These are phyloP conservation scores for Brienomyrus brachyistius DNA, from an alignment of 2,113 vertebrate species.

Conservation along the genomic window DNA sequence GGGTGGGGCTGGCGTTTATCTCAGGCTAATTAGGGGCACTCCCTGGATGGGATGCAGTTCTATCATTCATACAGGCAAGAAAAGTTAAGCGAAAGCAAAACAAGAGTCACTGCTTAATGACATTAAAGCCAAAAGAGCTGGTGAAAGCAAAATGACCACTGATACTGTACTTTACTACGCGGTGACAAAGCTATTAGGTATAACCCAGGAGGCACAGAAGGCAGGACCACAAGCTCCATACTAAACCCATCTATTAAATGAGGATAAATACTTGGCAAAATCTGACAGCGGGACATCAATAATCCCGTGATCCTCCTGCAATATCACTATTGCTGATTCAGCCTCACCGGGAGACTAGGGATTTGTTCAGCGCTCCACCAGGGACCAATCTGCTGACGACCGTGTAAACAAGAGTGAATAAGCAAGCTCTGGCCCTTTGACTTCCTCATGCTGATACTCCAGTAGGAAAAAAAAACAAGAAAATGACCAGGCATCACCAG, in stretches of 20 bases:
- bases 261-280: neutral
- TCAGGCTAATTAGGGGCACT: neutral
- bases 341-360: neutral
- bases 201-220: neutral
- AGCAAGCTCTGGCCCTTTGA: neutral
- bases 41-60: neutral
- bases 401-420: neutral
- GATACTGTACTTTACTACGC: neutral
- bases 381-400: neutral
- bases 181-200: neutral
- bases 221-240: neutral
- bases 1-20: neutral
- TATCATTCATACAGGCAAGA: neutral
- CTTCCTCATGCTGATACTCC: neutral
- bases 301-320: neutral
- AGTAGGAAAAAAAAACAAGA: neutral
- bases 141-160: neutral
- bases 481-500: neutral
- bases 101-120: neutral
- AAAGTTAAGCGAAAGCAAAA: neutral
- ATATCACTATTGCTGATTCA: neutral
- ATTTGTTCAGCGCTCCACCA: neutral
- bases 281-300: neutral
- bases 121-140: neutral
- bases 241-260: neutral